These are phyloP conservation scores for Solen grandis DNA, from an alignment of 1,140 invertebrate species.

Conservation along the genomic window DNA sequence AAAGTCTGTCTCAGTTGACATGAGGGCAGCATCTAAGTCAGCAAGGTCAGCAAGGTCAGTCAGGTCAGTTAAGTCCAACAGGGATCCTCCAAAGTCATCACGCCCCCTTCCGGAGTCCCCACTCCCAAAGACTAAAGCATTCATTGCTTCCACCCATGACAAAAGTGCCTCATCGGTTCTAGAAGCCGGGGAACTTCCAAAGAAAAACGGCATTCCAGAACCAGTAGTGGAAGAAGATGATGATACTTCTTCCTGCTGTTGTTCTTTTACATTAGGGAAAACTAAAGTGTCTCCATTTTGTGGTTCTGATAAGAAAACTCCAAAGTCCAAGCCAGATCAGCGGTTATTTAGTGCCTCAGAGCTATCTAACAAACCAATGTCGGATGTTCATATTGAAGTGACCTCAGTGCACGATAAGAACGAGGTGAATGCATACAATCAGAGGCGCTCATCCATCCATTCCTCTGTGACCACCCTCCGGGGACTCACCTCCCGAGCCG, in stretches of 20 bases:
- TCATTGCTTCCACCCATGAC: slow-evolving; percentile 3
- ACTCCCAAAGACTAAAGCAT: slow-evolving; percentile 44
- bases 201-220: slow-evolving; percentile 29
- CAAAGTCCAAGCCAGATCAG: slow-evolving; percentile 15
- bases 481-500: slow-evolving; percentile 58
- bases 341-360: slow-evolving; percentile 32
- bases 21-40: background rate
- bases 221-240: background rate
- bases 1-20: slow-evolving; percentile 15
- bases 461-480: slow-evolving; percentile 64
- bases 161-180: slow-evolving; percentile 1
- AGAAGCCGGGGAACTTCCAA: slow-evolving; percentile 23
- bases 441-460: slow-evolving; percentile 35
- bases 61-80: background rate
- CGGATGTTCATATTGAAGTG: slow-evolving; percentile 39
- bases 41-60: slow-evolving; percentile 14
- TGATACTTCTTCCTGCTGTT: slow-evolving; percentile 26
- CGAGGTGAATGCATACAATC: background rate
- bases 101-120: slow-evolving; percentile 52
- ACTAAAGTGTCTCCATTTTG: slow-evolving; percentile 52
- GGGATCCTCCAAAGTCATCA: background rate
- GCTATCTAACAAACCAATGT: slow-evolving; percentile 18
- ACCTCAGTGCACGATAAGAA: background rate
- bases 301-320: slow-evolving; percentile 23
- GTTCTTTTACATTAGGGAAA: slow-evolving; percentile 50